A percentile compares a stretch with the other conserved stretches of the same genome.
These are phyloP conservation scores for Chironomus riparius DNA, from an alignment of 2,888 invertebrate genomes.

Conservation along the genomic window DNA sequence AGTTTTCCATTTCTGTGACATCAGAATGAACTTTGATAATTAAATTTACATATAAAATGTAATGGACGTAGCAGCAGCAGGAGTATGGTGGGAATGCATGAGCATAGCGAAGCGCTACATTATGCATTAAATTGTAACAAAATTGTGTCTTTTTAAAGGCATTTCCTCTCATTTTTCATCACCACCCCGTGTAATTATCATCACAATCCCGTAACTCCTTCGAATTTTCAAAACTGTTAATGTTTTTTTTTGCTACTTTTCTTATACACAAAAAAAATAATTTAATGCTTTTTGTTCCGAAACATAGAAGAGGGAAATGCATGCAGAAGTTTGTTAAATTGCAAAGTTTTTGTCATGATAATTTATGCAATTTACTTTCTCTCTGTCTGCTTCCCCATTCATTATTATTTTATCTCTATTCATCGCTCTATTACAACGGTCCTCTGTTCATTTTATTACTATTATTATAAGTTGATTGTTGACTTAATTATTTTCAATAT, in stretches of 20 bases:
- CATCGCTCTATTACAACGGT: too few relatives aligned
- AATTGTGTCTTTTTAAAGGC: neutral
- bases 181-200: too few relatives aligned
- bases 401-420: neutral
- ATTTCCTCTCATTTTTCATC: neutral
- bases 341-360: neutral
- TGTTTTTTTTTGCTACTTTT: neutral
- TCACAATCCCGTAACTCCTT: neutral
- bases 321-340: neutral
- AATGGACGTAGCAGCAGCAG: neutral
- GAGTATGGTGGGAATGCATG: neutral
- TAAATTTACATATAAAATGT: slow-evolving; percentile 23
- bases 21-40: slow-evolving; percentile 23
- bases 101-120: neutral
- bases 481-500: slow-evolving; percentile 22
- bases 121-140: neutral
- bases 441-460: too few relatives aligned
- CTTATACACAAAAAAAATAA: neutral
- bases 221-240: neutral
- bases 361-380: slow-evolving; percentile 2
- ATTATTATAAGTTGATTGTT: neutral
- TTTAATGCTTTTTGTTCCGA: too few relatives aligned
- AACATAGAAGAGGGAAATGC: neutral
- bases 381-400: neutral
- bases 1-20: neutral